Evolutionary conservation across 2,113 vertebrate species (phyloP).

Genomic region (Onychorhynchus coronatus): DNA sequence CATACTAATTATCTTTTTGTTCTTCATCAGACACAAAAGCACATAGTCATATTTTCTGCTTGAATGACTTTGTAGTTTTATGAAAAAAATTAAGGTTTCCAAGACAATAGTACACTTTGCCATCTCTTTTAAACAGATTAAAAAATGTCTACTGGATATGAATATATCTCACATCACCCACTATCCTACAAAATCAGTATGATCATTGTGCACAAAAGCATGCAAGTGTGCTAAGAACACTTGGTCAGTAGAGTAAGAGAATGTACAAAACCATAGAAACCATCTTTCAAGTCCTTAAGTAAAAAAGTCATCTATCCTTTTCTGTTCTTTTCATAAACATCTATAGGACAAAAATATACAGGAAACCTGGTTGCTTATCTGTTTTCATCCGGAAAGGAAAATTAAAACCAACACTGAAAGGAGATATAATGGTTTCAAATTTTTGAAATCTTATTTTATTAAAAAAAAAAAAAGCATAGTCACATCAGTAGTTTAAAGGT

Average conservation of each 20-base stretch:
- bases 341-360: background rate
- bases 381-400: background rate
- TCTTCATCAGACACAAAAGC: background rate
- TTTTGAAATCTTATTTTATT: background rate
- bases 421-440: background rate
- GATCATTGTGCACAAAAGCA: background rate
- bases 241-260: background rate
- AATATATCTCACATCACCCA: background rate
- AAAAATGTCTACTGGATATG: background rate
- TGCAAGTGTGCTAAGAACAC: background rate
- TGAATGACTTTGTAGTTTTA: background rate
- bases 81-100: background rate
- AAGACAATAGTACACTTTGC: background rate
- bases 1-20: background rate
- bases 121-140: background rate
- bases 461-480: background rate
- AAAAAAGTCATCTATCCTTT: background rate
- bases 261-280: background rate
- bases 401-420: background rate
- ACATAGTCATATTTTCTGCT: background rate
- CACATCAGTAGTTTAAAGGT: background rate
- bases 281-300: background rate
- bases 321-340: background rate
- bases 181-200: background rate
- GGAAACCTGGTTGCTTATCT: background rate